Evolutionary conservation across 2,888 invertebrate species (phyloP), one percentile per base, ranked within the genome.

Genomic region (Sisyra nigra): DNA sequence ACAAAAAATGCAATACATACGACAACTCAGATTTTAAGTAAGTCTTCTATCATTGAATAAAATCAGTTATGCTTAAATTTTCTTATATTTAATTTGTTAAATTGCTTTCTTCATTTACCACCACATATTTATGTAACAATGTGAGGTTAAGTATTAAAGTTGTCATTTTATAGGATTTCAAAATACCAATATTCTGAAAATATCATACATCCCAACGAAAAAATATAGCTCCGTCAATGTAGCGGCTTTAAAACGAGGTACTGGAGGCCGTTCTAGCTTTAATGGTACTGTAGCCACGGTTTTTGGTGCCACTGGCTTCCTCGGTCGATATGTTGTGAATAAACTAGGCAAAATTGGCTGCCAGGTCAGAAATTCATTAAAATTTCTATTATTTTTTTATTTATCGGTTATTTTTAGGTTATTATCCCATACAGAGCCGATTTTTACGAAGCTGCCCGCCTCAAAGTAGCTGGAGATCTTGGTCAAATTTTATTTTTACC

Each of bases 281-380:
- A 97, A 86, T 65, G 98, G 98, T 0, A 72, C 87, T 44, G 92
- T 97, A 2, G 92, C 89, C n/a, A 98, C 98, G n/a, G 85, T 98
- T 1, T 96, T 97, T 61, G 97, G 97, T 41, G 76, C 78, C 44
- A 80, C 80, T 30, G 97, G 97, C 2, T 91, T 89, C 56, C 64
- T 96, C 1, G 98, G 97, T 0, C 71, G 78, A 49, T 80, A 83
- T 67, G 75, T 97, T 11, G 80, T 85, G 59, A 94, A 92, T 59
- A 78, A 80, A 55, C 67, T 99, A 43, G 97, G 94, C 54, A 89
- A 84, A 65, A 73, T 71, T 50, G 88, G 91, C 13, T 72, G 80
- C 2, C 91, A 91, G 73, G 79, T 79, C 62, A 52, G 45, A 44
- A 34, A 24, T 15, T 17, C 29, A 19, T 40, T 33, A 36, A 18